Evolutionary conservation across 2,113 vertebrate species (phyloP), one percentile per base, ranked within the genome.

Genomic region (Leucopsar rothschildi): DNA sequence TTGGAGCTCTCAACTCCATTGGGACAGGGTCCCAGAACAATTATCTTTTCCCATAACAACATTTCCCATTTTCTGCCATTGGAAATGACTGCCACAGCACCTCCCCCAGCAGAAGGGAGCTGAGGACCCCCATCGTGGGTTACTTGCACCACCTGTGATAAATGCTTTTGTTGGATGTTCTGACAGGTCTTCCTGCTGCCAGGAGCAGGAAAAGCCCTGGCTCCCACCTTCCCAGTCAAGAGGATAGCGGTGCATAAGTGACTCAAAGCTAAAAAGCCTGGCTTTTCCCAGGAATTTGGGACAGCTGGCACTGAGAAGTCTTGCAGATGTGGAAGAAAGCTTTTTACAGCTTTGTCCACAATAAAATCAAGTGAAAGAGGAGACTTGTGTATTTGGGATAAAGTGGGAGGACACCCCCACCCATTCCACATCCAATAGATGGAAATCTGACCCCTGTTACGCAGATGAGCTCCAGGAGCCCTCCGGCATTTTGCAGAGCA

Each of bases 241-340:
- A 56, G 52, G 42, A 84, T 14, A 33, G 28, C 0, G 0, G 45
- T 56, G 40, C 57, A 55, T 0, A 1, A 59, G 29, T 5, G 25
- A 90, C 56, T 3, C 1, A 35, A 81, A 86, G 83, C 52, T 66
- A 55, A 80, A 95, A 70, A 9, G 20, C 73, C 75, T 69, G 89
- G 69, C 94, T 96, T 96, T 94, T 87, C 97, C 92, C 69, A 92
- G 96, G 92, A 89, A 96, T 95, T 56, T 0, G 10, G 86, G 94
- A 92, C 92, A 94, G 88, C 86, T 91, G 92, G 90, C 76, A 85
- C 56, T 82, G 81, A 90, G 76, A 96, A 95, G 42, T 10, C 88
- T 93, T 70, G 89, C 93, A 97, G 95, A 97, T 97, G 90, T 94
- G 92, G 82, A 95, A 95, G 53, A 44, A 64, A 95, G 95, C 85